Evolutionary conservation across 2,797 vertebrate genomes (phyloP).

Genomic region (Sebastolobus altivelis): DNA sequence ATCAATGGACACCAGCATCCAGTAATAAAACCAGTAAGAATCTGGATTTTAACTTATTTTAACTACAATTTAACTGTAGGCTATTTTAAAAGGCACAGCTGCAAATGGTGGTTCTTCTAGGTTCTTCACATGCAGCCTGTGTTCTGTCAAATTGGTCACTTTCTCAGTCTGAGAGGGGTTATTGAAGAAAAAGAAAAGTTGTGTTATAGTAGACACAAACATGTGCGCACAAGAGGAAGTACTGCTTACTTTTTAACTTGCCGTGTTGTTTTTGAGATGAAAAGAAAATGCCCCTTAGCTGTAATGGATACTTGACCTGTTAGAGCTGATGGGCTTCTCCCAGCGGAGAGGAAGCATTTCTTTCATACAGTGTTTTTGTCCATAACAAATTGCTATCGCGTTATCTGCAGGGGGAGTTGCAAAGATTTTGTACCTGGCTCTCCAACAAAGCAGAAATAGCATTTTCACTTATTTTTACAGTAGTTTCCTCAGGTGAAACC

Average conservation of each 20-base stretch:
- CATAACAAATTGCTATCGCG: constrained; percentile 47
- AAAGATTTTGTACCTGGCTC: constrained; percentile 19
- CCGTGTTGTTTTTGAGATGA: constrained; percentile 47
- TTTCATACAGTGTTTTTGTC: constrained; percentile 37
- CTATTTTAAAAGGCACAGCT: constrained; percentile 62
- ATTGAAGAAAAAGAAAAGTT: constrained; percentile 18
- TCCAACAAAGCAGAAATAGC: neutral
- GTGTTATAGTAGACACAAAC: neutral
- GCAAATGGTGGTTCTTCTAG: constrained; percentile 53
- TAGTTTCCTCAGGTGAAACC: constrained; percentile 23
- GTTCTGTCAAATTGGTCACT: constrained; percentile 53
- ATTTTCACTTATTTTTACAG: constrained; percentile 30
- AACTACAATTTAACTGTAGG: neutral
- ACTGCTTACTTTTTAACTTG: constrained; percentile 37
- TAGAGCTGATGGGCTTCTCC: constrained; percentile 35
- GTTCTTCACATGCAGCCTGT: constrained; percentile 46
- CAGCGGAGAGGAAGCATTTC: constrained; percentile 30
- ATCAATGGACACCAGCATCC: constrained; percentile 49
- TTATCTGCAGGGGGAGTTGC: constrained; percentile 41
- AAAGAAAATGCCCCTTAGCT: constrained; percentile 44
- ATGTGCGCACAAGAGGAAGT: neutral
- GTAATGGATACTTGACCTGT: constrained; percentile 58
- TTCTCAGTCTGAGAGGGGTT: constrained; percentile 33
- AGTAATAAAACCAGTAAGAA: constrained; percentile 59
- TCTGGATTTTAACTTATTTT: constrained; percentile 47